These are phyloP conservation scores for Boloria euphrosyne DNA, from an alignment of 2,888 invertebrate species.

Conservation along the genomic window DNA sequence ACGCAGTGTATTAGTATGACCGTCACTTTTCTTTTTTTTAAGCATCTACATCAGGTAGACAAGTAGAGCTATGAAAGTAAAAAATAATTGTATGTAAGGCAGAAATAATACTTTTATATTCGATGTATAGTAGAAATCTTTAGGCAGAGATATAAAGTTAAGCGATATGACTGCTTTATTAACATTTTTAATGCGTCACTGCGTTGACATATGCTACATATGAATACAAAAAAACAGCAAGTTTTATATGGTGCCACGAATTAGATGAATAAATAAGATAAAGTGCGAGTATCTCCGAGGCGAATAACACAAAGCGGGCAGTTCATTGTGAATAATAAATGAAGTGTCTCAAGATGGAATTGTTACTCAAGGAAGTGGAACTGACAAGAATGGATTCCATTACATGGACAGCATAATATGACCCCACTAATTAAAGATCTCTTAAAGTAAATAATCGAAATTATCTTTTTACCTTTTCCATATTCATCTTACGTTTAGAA, in stretches of 20 bases:
- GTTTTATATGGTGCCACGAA: constrained; percentile 51
- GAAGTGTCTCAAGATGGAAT: constrained; percentile 58
- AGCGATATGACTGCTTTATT: too few species aligned
- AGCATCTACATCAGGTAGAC: too few species aligned
- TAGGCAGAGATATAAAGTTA: too few species aligned
- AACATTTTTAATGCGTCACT: too few species aligned
- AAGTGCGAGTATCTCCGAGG: constrained; percentile 61
- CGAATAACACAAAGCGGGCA: constrained; percentile 68
- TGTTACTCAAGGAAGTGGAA: constrained; percentile 39
- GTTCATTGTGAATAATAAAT: constrained; percentile 76
- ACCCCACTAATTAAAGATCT: constrained; percentile 32
- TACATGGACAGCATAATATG: constrained; percentile 35
- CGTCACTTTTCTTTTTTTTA: too few species aligned
- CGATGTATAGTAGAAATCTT: too few species aligned
- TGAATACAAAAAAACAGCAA: neutral
- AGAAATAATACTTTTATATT: too few species aligned
- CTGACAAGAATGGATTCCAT: constrained; percentile 46
- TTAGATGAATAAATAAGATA: constrained; percentile 63
- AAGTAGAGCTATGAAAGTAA: too few species aligned
- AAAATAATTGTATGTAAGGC: too few species aligned
- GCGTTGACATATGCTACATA: too few species aligned
- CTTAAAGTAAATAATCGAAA: constrained; percentile 3
- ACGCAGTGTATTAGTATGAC: neutral
- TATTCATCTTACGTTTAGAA: too few species aligned
- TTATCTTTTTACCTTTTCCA: too few species aligned